Percentiles rank a stretch among this genome's conserved stretches.
These are phyloP conservation scores for Aplidium turbinatum DNA, from an alignment of 23 tunicate genomes.

Conservation along the genomic window DNA sequence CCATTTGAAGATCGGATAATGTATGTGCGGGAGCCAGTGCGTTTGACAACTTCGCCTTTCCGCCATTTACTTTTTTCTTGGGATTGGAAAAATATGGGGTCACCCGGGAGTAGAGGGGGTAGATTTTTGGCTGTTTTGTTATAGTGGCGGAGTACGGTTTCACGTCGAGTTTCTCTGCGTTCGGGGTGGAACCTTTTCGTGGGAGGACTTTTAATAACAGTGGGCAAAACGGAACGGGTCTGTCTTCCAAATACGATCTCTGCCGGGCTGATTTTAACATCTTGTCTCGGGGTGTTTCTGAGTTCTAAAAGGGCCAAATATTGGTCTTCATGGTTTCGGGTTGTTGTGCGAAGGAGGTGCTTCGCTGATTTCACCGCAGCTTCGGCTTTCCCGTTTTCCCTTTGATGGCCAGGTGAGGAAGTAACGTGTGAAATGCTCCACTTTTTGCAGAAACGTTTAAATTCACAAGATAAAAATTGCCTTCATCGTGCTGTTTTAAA, in stretches of 20 bases:
- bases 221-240: conserved; percentile 21
- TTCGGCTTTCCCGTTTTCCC: conserved; percentile 32
- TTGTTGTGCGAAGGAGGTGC: neutral
- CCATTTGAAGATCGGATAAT: too few relatives aligned
- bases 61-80: too few relatives aligned
- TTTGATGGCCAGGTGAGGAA: conserved; percentile 38
- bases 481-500: too few relatives aligned
- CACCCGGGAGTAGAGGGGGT: too few relatives aligned
- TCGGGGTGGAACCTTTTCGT: too few relatives aligned
- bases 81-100: too few relatives aligned
- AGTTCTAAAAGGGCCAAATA: conserved; percentile 27
- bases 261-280: conserved; percentile 4
- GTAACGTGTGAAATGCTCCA: conserved; percentile 28
- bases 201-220: too few relatives aligned
- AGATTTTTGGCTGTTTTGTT: too few relatives aligned
- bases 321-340: conserved; percentile 12
- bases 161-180: too few relatives aligned
- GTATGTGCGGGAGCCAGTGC: too few relatives aligned
- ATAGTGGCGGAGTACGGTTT: too few relatives aligned
- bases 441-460: neutral
- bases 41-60: too few relatives aligned
- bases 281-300: conserved; percentile 38
- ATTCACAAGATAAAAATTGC: conserved; percentile 30
- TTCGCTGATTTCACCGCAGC: conserved; percentile 7
- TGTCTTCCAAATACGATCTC: conserved; percentile 9